Percentiles rank a stretch among this genome's conserved stretches.
These are phyloP conservation scores for Dendroctonus valens DNA, from an alignment of 1,140 invertebrate genomes.

Conservation along the genomic window DNA sequence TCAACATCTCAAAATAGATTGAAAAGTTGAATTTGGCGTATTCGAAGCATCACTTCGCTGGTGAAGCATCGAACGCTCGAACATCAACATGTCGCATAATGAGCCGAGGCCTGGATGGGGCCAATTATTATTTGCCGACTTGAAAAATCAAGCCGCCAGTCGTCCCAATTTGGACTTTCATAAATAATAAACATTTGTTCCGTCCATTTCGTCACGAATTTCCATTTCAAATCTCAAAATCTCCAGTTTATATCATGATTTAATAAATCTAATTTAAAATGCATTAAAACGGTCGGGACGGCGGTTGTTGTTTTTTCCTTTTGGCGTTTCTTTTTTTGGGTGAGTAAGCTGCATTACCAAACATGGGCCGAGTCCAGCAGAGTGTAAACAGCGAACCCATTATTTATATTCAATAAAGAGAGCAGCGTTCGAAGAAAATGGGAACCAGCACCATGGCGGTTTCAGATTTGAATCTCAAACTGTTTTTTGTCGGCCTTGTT, in stretches of 20 bases:
- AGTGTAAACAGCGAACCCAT: conserved; percentile 25
- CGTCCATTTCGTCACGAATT: conserved; percentile 25
- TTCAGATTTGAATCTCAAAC: neutral
- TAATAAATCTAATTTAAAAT: conserved; percentile 35
- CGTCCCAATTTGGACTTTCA: conserved; percentile 7
- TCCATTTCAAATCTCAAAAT: conserved; percentile 30
- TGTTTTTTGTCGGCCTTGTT: too few species aligned
- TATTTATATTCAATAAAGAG: conserved; percentile 28
- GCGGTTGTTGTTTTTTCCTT: conserved; percentile 6
- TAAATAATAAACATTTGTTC: conserved; percentile 15
- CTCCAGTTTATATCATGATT: conserved; percentile 26
- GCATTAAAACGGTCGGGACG: conserved; percentile 29
- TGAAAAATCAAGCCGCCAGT: neutral
- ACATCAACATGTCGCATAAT: too few species aligned
- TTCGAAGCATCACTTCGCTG: too few species aligned
- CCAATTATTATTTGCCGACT: conserved; percentile 1
- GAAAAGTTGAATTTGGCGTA: too few species aligned
- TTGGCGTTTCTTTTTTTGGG: conserved; percentile 13
- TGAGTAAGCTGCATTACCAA: conserved; percentile 29
- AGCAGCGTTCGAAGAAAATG: neutral
- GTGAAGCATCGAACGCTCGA: too few species aligned
- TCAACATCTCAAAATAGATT: too few species aligned
- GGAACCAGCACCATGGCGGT: neutral
- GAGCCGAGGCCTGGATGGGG: neutral
- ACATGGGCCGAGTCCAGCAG: conserved; percentile 24